These are phyloP conservation scores for Serranochromis macrocephalus DNA, from an alignment of 2,113 vertebrate species.

Conservation along the genomic window DNA sequence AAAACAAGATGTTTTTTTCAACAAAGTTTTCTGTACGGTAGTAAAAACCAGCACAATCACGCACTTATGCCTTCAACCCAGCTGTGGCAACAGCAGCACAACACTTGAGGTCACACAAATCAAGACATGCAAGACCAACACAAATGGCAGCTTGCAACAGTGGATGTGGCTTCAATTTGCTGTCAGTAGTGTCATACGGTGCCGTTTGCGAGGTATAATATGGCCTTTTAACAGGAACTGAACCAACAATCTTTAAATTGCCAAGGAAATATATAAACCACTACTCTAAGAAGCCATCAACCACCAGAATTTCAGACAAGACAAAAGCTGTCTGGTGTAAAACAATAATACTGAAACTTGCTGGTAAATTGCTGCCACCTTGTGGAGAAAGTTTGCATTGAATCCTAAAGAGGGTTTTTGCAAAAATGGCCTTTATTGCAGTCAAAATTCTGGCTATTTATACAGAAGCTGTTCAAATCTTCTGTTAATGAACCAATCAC, in stretches of 20 bases:
- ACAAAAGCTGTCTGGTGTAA: background rate
- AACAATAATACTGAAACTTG: background rate
- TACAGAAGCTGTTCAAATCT: background rate
- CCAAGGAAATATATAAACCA: background rate
- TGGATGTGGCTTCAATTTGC: background rate
- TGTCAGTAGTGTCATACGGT: background rate
- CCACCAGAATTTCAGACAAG: background rate
- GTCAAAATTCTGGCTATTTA: background rate
- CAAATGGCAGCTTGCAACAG: background rate
- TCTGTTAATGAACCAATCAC: background rate
- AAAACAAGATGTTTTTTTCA: background rate
- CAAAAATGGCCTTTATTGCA: rapidly evolving
- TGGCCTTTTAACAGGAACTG: rapidly evolving
- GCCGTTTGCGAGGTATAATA: rapidly evolving
- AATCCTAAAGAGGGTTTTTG: background rate
- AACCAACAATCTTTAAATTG: background rate
- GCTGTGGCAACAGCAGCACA: background rate
- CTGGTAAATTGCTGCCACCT: background rate
- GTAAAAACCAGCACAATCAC: rapidly evolving
- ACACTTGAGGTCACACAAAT: background rate
- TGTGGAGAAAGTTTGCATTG: background rate
- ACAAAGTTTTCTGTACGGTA: background rate
- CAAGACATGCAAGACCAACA: background rate
- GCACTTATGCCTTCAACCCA: background rate
- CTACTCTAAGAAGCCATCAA: background rate